phyloP scores from a whole-genome alignment of 2,113 vertebrate species.

The Thamnaconus septentrionalis region DNA sequence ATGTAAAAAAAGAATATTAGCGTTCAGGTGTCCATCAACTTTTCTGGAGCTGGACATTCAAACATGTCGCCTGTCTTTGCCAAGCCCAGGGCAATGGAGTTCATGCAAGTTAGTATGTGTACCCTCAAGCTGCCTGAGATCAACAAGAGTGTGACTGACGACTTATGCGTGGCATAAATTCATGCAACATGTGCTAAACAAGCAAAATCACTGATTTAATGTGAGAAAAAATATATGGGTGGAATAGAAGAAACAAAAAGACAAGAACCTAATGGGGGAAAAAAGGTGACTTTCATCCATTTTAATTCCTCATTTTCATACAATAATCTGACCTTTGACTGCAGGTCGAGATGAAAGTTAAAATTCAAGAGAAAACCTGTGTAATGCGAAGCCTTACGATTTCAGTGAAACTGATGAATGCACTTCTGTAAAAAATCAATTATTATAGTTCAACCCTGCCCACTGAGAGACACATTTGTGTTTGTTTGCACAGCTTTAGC shows the following conservation, averaged over 20 bases:
- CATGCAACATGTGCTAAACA: conserved; percentile 76
- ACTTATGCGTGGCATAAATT: conserved; percentile 52
- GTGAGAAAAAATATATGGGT: background rate
- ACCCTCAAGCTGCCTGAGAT: conserved; percentile 43
- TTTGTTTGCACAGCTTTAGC: conserved; percentile 2
- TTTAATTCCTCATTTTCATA: no score
- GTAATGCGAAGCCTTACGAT: no score
- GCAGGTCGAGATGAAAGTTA: no score
- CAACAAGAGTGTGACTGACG: conserved; percentile 53
- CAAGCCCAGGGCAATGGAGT: conserved; percentile 45
- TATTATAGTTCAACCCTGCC: background rate
- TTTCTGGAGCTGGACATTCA: conserved; percentile 33
- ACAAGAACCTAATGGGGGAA: conserved; percentile 6
- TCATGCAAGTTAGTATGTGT: conserved; percentile 89
- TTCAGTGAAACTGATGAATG: no score
- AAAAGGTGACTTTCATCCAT: background rate
- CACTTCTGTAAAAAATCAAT: no score
- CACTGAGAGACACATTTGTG: background rate
- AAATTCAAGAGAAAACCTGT: no score
- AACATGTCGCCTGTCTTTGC: conserved; percentile 61
- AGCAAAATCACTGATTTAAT: conserved; percentile 12
- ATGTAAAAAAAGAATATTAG: conserved; percentile 5
- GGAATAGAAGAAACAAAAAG: conserved; percentile 4
- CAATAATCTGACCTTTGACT: no score
- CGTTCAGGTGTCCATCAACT: background rate